Conservation (phyloP, 2,113 vertebrate genomes). For the Pelodiscus sinensis region DNA sequence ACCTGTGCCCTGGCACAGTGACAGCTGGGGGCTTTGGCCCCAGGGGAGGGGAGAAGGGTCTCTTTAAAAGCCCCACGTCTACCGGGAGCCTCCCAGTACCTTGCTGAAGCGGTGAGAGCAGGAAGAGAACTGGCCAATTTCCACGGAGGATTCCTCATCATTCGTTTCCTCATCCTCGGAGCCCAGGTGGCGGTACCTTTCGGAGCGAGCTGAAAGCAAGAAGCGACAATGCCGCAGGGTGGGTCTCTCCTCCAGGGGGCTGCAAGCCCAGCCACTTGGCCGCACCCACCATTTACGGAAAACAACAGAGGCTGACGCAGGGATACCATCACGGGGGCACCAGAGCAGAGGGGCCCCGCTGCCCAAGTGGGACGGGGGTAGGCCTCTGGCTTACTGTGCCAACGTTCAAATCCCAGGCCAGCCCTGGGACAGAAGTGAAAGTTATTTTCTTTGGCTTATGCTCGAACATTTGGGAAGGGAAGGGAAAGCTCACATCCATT, state of each 20-base stretch:
- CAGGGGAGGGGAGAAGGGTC: background rate
- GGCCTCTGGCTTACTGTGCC: background rate
- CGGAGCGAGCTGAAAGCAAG: slow-evolving; percentile 86
- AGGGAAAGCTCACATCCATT: background rate
- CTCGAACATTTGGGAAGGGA: background rate
- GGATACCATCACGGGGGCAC: background rate
- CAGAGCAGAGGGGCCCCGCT: background rate
- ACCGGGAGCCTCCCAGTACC: slow-evolving; percentile 71
- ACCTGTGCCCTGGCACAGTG: background rate
- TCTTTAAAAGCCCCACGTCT: rapidly evolving
- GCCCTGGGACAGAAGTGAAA: background rate
- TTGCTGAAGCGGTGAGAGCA: slow-evolving; percentile 98
- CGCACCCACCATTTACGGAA: background rate
- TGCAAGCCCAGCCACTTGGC: background rate
- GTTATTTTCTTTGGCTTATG: background rate
- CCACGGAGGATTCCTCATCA: slow-evolving; percentile 91
- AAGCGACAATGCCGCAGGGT: background rate
- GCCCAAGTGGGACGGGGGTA: background rate
- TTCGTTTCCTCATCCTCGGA: slow-evolving; percentile 95
- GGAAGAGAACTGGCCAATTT: slow-evolving; percentile 95
- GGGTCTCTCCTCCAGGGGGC: background rate
- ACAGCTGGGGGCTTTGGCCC: background rate
- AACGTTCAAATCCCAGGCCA: background rate
- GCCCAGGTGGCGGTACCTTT: slow-evolving; percentile 92
- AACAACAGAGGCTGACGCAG: background rate